Conservation (phyloP, 1,140 invertebrate genomes). For the Homalodisca vitripennis region DNA sequence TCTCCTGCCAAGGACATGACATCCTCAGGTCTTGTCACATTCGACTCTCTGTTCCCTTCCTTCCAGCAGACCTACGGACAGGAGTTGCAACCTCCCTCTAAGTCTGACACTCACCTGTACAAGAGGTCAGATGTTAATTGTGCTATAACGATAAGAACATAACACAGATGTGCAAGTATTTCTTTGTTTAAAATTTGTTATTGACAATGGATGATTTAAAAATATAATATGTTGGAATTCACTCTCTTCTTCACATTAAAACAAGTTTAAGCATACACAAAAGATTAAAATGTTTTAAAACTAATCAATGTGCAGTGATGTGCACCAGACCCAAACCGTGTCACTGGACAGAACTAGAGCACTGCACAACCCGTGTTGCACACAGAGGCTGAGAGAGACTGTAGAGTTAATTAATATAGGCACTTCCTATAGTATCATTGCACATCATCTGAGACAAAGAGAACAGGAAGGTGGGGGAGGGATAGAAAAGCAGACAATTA, state of each 20-base stretch:
- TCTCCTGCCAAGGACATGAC: conserved; percentile 48
- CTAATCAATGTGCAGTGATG: neutral
- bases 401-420: no score
- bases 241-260: neutral
- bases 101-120: conserved; percentile 66
- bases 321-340: neutral
- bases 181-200: no score
- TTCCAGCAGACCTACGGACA: conserved; percentile 73
- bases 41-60: conserved; percentile 60
- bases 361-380: neutral
- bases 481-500: no score
- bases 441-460: no score
- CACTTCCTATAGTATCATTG: no score
- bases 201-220: no score
- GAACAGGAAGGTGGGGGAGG: no score
- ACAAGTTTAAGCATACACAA: neutral
- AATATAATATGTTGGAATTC: neutral
- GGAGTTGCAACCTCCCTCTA: conserved; percentile 59
- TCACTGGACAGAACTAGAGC: neutral
- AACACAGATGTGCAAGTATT: neutral
- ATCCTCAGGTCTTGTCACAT: conserved; percentile 50
- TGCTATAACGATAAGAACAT: neutral
- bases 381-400: neutral
- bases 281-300: neutral
- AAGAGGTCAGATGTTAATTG: conserved; percentile 61